Percentiles rank a stretch among this genome's conserved stretches.
These are phyloP conservation scores for Premnoplex brunnescens DNA, from an alignment of 2,797 vertebrate genomes.

Conservation along the genomic window DNA sequence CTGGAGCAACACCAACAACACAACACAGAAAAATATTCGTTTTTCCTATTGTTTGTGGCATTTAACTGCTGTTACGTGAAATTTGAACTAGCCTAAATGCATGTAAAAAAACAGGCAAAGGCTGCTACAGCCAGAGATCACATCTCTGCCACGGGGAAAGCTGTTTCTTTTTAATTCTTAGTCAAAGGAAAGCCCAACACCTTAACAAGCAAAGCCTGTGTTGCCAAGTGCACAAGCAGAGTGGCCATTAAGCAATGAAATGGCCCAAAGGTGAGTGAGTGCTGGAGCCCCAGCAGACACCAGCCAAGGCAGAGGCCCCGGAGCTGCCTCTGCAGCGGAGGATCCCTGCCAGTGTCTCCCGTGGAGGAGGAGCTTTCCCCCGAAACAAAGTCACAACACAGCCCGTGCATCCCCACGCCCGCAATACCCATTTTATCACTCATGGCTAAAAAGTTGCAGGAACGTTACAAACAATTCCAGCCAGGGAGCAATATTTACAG, in stretches of 20 bases:
- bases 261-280: not conserved
- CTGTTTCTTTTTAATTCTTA: not conserved
- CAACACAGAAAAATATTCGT: not conserved
- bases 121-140: not conserved
- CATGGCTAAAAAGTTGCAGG: not conserved
- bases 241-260: not conserved
- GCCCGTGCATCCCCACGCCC: not conserved
- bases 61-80: not conserved
- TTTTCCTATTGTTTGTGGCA: not conserved
- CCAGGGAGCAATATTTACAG: not conserved
- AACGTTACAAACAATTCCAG: slow-evolving; percentile 7
- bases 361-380: not conserved
- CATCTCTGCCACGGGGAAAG: not conserved
- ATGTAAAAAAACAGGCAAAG: not conserved
- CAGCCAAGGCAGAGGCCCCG: not conserved
- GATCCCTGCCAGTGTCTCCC: not conserved
- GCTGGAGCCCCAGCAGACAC: not conserved
- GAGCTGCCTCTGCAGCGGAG: not conserved
- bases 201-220: rapidly evolving
- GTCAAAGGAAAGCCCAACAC: not conserved
- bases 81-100: not conserved
- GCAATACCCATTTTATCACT: not conserved
- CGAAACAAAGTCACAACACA: not conserved
- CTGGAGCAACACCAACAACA: rapidly evolving
- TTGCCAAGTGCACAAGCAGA: not conserved